Conservation (phyloP, 1,140 invertebrate species). For the Meloidogyne chitwoodi region DNA sequence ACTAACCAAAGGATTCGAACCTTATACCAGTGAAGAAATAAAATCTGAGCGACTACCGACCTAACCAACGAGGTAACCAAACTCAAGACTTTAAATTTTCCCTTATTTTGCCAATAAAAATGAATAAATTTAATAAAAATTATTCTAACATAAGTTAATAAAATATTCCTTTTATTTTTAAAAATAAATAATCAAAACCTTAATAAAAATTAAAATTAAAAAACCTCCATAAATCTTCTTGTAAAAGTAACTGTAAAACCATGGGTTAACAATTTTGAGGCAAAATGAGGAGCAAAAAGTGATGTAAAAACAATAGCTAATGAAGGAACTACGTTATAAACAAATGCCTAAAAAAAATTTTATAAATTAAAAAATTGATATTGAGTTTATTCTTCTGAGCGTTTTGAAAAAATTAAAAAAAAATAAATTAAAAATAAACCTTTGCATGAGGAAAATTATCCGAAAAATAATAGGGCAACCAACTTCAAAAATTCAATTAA, state of each 20-base stretch:
- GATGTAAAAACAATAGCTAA: constrained; percentile 69
- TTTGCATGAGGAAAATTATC: constrained; percentile 71
- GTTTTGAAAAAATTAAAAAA: not conserved
- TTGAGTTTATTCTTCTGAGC: not conserved
- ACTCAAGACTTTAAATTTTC: too few relatives aligned
- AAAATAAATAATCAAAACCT: too few relatives aligned
- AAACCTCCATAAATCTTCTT: constrained; percentile 63
- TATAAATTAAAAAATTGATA: not conserved
- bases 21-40: too few relatives aligned
- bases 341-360: constrained; percentile 63
- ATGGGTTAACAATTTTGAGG: constrained; percentile 63
- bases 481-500: constrained; percentile 68
- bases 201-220: not conserved
- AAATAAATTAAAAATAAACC: constrained; percentile 28
- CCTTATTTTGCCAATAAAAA: too few relatives aligned
- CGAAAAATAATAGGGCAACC: constrained; percentile 75
- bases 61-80: too few relatives aligned
- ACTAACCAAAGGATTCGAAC: too few relatives aligned
- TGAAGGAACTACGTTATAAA: constrained; percentile 75
- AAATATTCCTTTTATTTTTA: too few relatives aligned
- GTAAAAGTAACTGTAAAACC: constrained; percentile 63
- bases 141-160: too few relatives aligned
- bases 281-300: constrained; percentile 68
- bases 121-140: too few relatives aligned
- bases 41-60: not conserved